A percentile compares a stretch with the other conserved stretches of the same genome.
Conservation (phyloP, 2,797 vertebrate genomes). For the Darevskia mixta region DNA sequence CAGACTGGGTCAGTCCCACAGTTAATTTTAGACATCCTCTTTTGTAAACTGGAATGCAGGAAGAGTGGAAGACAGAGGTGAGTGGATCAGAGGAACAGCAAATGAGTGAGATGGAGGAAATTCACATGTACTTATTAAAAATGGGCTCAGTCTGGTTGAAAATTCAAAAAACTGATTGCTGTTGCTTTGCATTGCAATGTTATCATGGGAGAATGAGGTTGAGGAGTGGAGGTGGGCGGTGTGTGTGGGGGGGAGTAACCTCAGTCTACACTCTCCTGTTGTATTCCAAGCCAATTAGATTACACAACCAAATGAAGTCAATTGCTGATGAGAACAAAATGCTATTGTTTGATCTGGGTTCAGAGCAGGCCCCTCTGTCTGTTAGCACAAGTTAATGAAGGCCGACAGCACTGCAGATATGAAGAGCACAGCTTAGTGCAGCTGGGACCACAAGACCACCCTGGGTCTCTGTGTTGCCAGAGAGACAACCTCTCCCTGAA, state of each 20-base stretch:
- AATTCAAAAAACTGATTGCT: neutral
- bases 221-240: neutral
- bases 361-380: conserved; percentile 33
- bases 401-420: conserved; percentile 41
- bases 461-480: accelerated
- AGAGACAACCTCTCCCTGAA: neutral
- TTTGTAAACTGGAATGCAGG: neutral
- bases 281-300: conserved; percentile 11
- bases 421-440: neutral
- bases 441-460: conserved; percentile 51
- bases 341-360: conserved; percentile 35
- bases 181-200: neutral
- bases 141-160: neutral
- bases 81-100: neutral
- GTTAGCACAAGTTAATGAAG: conserved; percentile 38
- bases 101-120: neutral
- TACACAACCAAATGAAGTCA: conserved; percentile 18
- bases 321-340: conserved; percentile 38
- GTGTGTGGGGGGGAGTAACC: neutral
- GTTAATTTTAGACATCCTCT: neutral
- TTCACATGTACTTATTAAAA: neutral
- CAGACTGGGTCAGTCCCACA: neutral
- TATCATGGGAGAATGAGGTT: too few species aligned
- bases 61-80: neutral
- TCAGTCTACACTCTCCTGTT: neutral